Base-by-base conservation (phyloP, 2,888 invertebrate genomes). In the Gortyna flavago region DNA sequence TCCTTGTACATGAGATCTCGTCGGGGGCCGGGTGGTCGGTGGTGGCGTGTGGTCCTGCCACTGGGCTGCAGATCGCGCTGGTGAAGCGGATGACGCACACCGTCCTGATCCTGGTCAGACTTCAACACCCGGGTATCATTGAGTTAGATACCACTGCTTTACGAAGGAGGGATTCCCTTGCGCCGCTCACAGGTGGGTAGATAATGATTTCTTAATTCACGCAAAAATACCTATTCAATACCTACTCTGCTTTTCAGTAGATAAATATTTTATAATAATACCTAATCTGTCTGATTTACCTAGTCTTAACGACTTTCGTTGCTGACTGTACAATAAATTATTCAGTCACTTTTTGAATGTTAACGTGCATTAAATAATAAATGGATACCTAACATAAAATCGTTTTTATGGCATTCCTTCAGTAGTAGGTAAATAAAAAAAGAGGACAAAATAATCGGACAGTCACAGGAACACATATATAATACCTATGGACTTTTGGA, bases 51-150 rank as follows among this genome's bases (percentile, higher is more conserved):
- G 92, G 95, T 0, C 96, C 97, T 21, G 94, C 97, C 16, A 97
- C 97, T 84, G 98, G 98, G 2, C 96, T 98, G 1, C 98, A 98
- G 90, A 95, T 98, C 29, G 97, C 97, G 0, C 92, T 98, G 3
- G 95, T 97, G 0, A 97, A 97, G 75, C 93, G 97, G 25, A 97
- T 97, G 59, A 97, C 97, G 51, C 97, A 97, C 72, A 97, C 97
- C 2, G 96, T 97, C 64, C 92, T 98, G 0, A 94, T 97, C 83
- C 97, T 98, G 85, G 97, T 97, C 0, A 98, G 98, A 87, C 93
- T 98, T 29, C 97, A 97, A 79, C 96, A 97, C n/a, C 95, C 93
- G 32, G 97, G 97, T 32, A 88, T 98, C 59, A 97, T 97, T 93
- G 97, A 97, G 62, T 95, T 98, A 80, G 97, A 97, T 75, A 97